phyloP scores from a whole-genome alignment of 2,797 vertebrate genomes.

The Galago senegalensis region DNA sequence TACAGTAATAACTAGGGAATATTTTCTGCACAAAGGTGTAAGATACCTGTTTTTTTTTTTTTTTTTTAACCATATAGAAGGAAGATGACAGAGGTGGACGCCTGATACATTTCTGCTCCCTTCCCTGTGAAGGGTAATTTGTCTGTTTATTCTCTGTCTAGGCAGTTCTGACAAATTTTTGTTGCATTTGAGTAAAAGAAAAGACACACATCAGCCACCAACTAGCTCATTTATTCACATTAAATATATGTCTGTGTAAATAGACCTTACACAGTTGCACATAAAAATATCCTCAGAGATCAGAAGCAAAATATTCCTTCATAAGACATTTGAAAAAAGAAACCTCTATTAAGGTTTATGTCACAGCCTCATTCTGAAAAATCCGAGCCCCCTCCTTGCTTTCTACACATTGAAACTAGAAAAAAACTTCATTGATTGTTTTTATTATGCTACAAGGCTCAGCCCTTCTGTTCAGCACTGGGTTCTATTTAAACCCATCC shows the following conservation, averaged over 20 bases:
- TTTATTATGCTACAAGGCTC: constrained; percentile 69
- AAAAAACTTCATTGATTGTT: constrained; percentile 63
- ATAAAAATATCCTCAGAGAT: background rate
- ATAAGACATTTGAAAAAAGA: background rate
- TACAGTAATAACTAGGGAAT: background rate
- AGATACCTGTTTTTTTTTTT: background rate
- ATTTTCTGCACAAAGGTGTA: background rate
- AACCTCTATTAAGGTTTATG: background rate
- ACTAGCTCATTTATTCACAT: constrained; percentile 27
- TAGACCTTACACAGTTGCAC: background rate
- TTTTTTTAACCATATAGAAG: background rate
- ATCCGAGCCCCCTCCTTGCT: background rate
- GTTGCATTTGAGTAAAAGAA: background rate
- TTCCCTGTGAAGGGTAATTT: constrained; percentile 23
- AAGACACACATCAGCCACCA: background rate
- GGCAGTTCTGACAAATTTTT: background rate
- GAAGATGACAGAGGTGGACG: background rate
- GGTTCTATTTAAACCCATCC: constrained; percentile 66
- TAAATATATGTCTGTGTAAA: background rate
- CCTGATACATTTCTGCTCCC: background rate
- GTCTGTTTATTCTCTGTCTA: constrained; percentile 23
- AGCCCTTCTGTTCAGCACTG: constrained; percentile 68
- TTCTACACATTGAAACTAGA: constrained; percentile 43
- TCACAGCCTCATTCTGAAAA: background rate
- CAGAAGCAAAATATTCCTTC: background rate